Evolutionary conservation across 2,888 invertebrate species (phyloP), one percentile per base, ranked within the genome.

Genomic region (Amorpha juglandis): DNA sequence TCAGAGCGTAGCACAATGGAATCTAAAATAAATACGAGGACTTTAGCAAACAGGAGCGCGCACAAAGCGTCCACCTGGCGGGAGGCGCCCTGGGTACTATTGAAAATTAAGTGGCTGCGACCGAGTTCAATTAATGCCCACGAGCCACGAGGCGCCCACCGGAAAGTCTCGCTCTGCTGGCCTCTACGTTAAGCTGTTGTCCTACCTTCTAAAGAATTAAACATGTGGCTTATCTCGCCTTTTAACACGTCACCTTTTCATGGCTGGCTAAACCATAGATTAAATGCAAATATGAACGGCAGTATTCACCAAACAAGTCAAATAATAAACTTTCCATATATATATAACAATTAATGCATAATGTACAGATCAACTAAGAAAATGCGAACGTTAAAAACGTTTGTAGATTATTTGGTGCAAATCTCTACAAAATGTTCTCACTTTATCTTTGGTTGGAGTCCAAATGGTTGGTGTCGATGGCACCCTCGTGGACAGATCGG

Each of bases 21-120:
- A 88, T 90, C 88, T 92, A 92, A 91, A 93, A 92, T 93, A 93
- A 92, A 93, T 92, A 93, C 89, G 85, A 87, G 85, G 89, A 90
- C 83, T 91, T 90, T 88, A 88, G 92, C 92, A 92, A 92, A 92
- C 90, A 91, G 81, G 74, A 82, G 81, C 78, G 82, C 71, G 83
- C 86, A 91, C 90, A 91, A 90, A 89, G 90, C 83, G 86, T 87
- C 87, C 91, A 92, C 90, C 91, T 91, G 91, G 82, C 82, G 78
- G 76, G 76, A 74, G 78, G 75, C 74, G 70, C 72, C 69, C 76
- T 72, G 79, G 74, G 73, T 82, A 78, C 84, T 82, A 85, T 88
- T 82, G 84, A 84, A 86, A 89, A 89, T 89, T 87, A 91, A 89
- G 86, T 88, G 80, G 76, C 82, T 84, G 79, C 81, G 82, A 82